Evolutionary conservation across 2,888 invertebrate genomes (phyloP), one percentile per base, ranked within the genome.

Genomic region (Apamea crenata): DNA sequence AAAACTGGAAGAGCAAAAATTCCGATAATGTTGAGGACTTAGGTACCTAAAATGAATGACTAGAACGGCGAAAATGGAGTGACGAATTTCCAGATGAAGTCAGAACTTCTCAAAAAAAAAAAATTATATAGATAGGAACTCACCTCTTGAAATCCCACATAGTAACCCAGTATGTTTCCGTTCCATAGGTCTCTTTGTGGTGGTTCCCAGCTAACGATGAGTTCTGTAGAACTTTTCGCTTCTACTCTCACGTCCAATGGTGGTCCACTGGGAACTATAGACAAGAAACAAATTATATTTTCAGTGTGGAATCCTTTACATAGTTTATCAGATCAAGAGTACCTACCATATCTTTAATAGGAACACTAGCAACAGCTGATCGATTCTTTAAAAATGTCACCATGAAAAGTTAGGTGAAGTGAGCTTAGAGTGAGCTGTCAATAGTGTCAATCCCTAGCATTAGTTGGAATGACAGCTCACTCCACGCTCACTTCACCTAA

Each of bases 131-230:
- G 25, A 25, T 6, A 36, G 14, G 6, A 65, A 83, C 92, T 91
- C 91, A 98, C 97, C 94, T 98, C 98, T 93, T 98, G 98, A 97
- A 98, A 99, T 89, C 99, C 98, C 50, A 99, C 98, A 93, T 99
- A 98, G 95, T 99, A 99, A 77, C 99, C 99, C 0, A 99, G 97
- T 87, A 99, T 97, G 91, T 98, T 98, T 67, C 99, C 99, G 93
- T 99, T 99, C 98, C 99, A 99, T 82, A 98, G 97, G 92, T 99
- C 98, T 90, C 98, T 97, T 91, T 98, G 98, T 40, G 99, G 99
- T 53, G 99, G 98, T 94, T 99, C 98, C 99, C 99, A 99, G 74
- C 98, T 98, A 69, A 99, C 98, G 84, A 98, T 97, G 82, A 99
- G 97, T 95, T 99, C 99, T 1, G 98, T 98, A 14, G 99, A 99